Conservation (phyloP, 2,888 invertebrate genomes). For the Dicyrtoma fusca region DNA sequence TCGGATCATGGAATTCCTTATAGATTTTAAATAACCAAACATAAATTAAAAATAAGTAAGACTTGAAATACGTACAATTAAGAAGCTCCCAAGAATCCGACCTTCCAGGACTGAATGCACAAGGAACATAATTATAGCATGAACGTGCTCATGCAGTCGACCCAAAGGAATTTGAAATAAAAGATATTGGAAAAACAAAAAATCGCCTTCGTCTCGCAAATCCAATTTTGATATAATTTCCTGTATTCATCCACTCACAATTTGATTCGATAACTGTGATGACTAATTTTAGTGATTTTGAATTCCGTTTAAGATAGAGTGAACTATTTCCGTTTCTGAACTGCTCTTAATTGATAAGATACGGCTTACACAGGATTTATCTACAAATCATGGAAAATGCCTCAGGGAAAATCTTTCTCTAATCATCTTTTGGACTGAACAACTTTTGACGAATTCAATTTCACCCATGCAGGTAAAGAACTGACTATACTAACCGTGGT, state of each 20-base stretch:
- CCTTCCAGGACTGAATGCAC: too few relatives aligned
- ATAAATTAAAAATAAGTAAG: too few relatives aligned
- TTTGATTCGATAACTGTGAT: slow-evolving; percentile 16
- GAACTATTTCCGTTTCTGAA: slow-evolving; percentile 33
- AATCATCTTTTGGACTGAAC: background rate
- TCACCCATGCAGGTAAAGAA: too few relatives aligned
- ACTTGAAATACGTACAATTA: too few relatives aligned
- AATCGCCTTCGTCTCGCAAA: background rate
- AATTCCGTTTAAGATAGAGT: slow-evolving; percentile 14
- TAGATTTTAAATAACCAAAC: too few relatives aligned
- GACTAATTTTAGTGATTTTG: slow-evolving; percentile 2
- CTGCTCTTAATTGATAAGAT: slow-evolving; percentile 31
- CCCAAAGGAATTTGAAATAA: too few relatives aligned
- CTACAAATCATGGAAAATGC: slow-evolving; percentile 19
- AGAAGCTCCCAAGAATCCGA: too few relatives aligned
- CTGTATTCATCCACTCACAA: slow-evolving; percentile 12
- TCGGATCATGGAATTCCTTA: too few relatives aligned
- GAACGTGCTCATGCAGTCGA: too few relatives aligned
- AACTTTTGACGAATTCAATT: slow-evolving; percentile 16
- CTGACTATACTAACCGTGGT: too few relatives aligned
- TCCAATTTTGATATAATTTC: slow-evolving; percentile 24
- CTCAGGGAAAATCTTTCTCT: slow-evolving; percentile 8
- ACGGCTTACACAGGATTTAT: slow-evolving; percentile 20
- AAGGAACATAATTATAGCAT: too few relatives aligned
- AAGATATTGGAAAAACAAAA: too few relatives aligned